phyloP scores from a whole-genome alignment of 37 sponge, comb jelly and placozoan genomes.

The Theonella swinhoei region DNA sequence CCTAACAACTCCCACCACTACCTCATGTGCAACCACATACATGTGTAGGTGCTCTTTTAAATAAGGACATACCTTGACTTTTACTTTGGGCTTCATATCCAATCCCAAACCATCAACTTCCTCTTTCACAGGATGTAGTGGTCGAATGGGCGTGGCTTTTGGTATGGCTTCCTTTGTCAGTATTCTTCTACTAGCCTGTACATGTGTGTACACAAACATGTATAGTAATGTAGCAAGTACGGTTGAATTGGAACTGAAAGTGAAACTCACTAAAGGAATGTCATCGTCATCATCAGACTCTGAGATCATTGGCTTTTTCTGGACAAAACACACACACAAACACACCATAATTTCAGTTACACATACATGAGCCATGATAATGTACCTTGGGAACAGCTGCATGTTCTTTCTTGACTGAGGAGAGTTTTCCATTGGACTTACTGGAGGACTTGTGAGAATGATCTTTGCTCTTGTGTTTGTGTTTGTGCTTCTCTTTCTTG shows the following conservation, averaged over 20 bases:
- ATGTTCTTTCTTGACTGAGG: conserved; percentile 35
- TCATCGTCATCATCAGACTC: conserved; percentile 72
- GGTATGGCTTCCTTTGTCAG: background rate
- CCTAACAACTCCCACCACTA: no score
- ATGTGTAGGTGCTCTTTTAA: no score
- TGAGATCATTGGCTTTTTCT: conserved; percentile 62
- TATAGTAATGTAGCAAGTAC: no score
- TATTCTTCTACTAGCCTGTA: background rate
- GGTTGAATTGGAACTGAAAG: background rate
- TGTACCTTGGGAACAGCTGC: conserved; percentile 14
- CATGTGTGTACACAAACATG: background rate
- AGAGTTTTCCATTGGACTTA: background rate
- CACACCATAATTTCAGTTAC: background rate
- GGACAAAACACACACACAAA: background rate
- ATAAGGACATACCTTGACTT: no score
- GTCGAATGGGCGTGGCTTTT: background rate
- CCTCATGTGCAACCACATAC: no score
- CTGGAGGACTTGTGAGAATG: background rate
- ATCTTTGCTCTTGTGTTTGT: background rate
- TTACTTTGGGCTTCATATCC: background rate
- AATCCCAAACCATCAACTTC: background rate
- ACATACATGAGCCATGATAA: background rate
- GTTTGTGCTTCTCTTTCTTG: background rate
- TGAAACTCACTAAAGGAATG: conserved; percentile 33
- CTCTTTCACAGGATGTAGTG: background rate